A percentile compares a stretch with the other conserved stretches of the same genome.
These are phyloP conservation scores for Corythaixoides concolor DNA, from an alignment of 2,113 vertebrate genomes.

Conservation along the genomic window DNA sequence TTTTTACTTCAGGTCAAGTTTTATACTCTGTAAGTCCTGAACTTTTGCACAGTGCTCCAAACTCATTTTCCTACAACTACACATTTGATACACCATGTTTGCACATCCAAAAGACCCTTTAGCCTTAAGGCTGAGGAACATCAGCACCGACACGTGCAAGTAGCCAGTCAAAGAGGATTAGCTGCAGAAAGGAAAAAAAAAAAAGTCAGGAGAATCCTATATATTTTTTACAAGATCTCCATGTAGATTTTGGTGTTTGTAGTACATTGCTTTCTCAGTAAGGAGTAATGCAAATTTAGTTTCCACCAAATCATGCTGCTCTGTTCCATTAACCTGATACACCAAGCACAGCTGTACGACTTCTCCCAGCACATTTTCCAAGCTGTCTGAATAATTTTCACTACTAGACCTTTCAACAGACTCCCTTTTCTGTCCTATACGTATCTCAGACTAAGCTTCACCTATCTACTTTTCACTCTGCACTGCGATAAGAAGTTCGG, in stretches of 20 bases:
- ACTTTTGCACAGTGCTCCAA: not conserved
- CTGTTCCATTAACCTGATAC: not conserved
- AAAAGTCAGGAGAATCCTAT: not conserved
- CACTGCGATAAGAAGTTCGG: not conserved
- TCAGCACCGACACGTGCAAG: rapidly evolving
- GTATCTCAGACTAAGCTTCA: not conserved
- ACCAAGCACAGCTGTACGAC: not conserved
- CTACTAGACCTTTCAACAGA: not conserved
- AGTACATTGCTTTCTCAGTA: not conserved
- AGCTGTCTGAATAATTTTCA: not conserved
- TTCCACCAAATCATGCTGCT: not conserved
- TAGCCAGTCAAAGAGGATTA: not conserved
- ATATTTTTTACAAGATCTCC: not conserved
- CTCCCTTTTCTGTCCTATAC: not conserved
- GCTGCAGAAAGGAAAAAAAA: not conserved
- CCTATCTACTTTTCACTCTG: not conserved
- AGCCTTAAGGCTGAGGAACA: not conserved
- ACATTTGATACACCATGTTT: rapidly evolving
- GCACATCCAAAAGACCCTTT: not conserved
- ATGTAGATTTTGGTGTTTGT: not conserved
- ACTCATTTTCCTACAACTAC: not conserved
- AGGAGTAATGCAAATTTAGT: not conserved
- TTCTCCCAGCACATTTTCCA: not conserved
- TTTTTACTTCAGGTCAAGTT: not conserved
- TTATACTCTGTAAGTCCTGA: not conserved